phyloP scores from a whole-genome alignment of 2,797 vertebrate genomes.

The Acanthis flammea region DNA sequence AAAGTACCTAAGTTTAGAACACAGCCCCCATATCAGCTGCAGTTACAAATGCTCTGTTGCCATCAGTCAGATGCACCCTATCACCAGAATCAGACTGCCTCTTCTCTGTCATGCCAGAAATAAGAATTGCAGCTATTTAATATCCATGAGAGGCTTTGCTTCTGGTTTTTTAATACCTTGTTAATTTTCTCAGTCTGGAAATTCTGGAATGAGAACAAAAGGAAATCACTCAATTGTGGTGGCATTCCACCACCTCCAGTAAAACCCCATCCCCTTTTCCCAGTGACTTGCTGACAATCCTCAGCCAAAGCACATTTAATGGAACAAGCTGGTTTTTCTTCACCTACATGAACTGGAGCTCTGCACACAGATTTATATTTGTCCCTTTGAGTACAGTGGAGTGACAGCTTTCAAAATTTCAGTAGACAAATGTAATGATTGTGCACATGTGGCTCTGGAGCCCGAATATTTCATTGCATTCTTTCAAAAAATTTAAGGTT shows the following conservation, averaged over 20 bases:
- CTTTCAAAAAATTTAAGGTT: background rate
- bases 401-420: background rate
- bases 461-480: background rate
- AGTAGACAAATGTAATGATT: background rate
- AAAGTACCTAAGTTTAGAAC: background rate
- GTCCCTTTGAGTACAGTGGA: background rate
- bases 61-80: background rate
- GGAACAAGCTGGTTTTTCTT: background rate
- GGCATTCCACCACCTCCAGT: background rate
- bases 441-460: background rate
- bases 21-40: accelerated
- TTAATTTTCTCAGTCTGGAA: background rate
- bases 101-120: background rate
- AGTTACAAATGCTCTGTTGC: background rate
- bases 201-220: background rate
- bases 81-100: background rate
- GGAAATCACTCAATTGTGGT: background rate
- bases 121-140: background rate
- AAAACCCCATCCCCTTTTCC: background rate
- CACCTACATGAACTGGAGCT: background rate
- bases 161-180: background rate
- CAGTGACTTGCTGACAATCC: background rate
- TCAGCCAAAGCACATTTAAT: background rate
- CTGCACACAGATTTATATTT: background rate
- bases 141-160: background rate